Evolutionary conservation across 1,140 invertebrate genomes (phyloP).

Genomic region (Musca vetustissima): DNA sequence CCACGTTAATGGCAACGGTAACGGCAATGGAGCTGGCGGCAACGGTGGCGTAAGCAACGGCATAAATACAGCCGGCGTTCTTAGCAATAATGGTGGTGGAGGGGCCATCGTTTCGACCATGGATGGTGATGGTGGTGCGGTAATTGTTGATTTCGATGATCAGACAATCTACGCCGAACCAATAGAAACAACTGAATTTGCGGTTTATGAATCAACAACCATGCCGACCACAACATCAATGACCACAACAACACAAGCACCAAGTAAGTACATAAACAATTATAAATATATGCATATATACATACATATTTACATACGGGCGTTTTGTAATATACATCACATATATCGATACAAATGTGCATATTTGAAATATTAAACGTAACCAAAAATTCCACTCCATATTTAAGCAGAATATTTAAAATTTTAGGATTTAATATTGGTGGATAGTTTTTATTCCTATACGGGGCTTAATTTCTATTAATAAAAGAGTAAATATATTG

Average conservation of each 20-base stretch:
- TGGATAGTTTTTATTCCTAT: no score
- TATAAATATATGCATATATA: neutral
- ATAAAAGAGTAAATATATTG: no score
- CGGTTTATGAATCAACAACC: slow-evolving; percentile 58
- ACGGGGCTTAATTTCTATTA: no score
- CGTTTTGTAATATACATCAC: no score
- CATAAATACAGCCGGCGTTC: slow-evolving; percentile 19
- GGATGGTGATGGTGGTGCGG: slow-evolving; percentile 37
- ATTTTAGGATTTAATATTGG: no score
- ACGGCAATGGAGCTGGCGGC: neutral
- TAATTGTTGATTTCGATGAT: slow-evolving; percentile 47
- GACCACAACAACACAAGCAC: slow-evolving; percentile 67
- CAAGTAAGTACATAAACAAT: slow-evolving; percentile 60
- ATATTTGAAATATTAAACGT: no score
- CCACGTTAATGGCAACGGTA: slow-evolving; percentile 13
- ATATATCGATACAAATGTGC: no score
- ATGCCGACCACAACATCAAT: slow-evolving; percentile 60
- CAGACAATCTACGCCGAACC: slow-evolving; percentile 54
- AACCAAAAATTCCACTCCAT: no score
- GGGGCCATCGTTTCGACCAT: neutral
- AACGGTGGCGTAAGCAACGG: no score
- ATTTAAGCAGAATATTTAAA: no score
- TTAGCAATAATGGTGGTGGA: neutral
- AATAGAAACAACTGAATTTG: slow-evolving; percentile 59
- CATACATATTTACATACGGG: neutral